phyloP scores from a whole-genome alignment of 2,113 vertebrate species.

The Elanus axillaris region DNA sequence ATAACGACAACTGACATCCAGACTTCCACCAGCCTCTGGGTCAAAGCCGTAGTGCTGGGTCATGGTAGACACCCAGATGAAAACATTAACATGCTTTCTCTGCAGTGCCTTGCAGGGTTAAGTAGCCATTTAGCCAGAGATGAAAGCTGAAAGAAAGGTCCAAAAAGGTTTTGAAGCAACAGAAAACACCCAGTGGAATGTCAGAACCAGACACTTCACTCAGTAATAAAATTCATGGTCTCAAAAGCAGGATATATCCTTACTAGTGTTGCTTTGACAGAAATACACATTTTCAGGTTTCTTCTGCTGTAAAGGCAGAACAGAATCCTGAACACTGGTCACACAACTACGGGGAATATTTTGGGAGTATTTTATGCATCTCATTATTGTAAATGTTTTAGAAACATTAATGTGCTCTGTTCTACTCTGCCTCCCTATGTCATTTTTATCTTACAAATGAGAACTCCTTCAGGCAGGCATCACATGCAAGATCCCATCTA shows the following conservation, averaged over 20 bases:
- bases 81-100: background rate
- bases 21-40: background rate
- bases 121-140: background rate
- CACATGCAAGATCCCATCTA: background rate
- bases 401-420: background rate
- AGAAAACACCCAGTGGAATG: background rate
- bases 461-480: background rate
- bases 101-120: background rate
- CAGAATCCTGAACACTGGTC: background rate
- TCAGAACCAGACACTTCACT: background rate
- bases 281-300: background rate
- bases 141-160: background rate
- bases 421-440: background rate
- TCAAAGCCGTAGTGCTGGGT: background rate
- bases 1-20: conserved; percentile 44
- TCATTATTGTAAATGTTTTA: background rate
- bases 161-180: background rate
- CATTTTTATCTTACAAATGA: background rate
- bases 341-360: background rate
- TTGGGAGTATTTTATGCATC: background rate
- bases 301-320: background rate
- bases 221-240: background rate
- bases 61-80: background rate
- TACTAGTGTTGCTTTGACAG: background rate
- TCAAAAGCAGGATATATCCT: background rate